Conservation (phyloP, 2,113 vertebrate genomes). For the Pterophyllum scalare region DNA sequence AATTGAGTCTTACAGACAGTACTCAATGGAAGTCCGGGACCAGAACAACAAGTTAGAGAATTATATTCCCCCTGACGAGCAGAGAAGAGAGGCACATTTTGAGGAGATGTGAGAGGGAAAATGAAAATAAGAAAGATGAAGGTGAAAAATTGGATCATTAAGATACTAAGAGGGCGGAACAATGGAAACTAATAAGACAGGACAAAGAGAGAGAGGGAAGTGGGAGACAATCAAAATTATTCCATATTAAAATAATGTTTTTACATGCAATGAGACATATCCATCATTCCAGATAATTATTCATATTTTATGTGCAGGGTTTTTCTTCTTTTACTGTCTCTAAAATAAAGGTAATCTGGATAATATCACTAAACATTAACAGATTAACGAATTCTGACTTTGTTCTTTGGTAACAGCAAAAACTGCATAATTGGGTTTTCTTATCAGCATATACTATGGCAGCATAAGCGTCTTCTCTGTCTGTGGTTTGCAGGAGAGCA, state of each 20-base stretch:
- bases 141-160: conserved; percentile 27
- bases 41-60: conserved; percentile 51
- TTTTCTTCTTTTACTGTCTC: neutral
- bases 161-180: neutral
- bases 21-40: conserved; percentile 57
- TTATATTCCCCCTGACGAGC: conserved; percentile 24
- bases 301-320: neutral
- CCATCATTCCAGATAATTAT: neutral
- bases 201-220: neutral
- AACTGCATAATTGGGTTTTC: neutral
- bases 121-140: conserved; percentile 7
- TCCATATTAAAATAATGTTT: neutral
- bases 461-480: neutral
- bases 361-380: neutral
- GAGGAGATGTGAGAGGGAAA: conserved; percentile 11
- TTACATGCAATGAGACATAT: neutral
- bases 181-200: conserved; percentile 5
- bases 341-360: neutral
- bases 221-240: neutral
- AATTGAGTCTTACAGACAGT: conserved; percentile 77
- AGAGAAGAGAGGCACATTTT: conserved; percentile 15
- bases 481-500: neutral
- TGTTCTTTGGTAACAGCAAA: neutral
- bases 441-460: neutral
- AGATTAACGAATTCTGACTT: neutral